Evolutionary conservation across 2,797 vertebrate species (phyloP), one percentile per base, ranked within the genome.

Genomic region (Rhodeus uyekii): DNA sequence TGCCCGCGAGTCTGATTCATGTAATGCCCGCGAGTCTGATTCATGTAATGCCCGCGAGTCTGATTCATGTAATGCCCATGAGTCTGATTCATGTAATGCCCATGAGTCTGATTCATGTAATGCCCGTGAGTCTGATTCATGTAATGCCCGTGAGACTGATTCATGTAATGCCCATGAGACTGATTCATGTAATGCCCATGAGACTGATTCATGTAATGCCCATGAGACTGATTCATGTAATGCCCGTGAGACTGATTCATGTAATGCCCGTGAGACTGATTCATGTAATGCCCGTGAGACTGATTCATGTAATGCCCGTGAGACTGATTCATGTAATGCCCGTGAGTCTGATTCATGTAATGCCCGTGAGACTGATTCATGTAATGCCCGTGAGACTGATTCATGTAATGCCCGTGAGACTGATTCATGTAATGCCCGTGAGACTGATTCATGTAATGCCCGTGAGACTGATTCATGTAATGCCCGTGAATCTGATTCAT

Each of bases 171-270:
- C n/a, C 24, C 53, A 55, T 55, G 9, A 10, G 0, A 55, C 1
- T 5, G n/a, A 55, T 55, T 24, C 0, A 55, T 10, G 3, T n/a
- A 24, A 55, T n/a, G 0, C 1, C 12, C 53, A 55, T 55, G 9
- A 13, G 0, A 24, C n/a, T 0, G 18, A 3, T 19, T 48, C 2
- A 48, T 48, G 18, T 48, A 19, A 48, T 48, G 0, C 2, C 2
- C 10, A 58, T 24, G 8, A 27, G 0, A 27, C 6, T 2, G 16
- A 48, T 48, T 19, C 0, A 13, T 24, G 9, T 10, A 13, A 48
- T 48, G 1, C 16, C 24, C n/a, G 27, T 24, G 1, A 13, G 0
- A 58, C n/a, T 2, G 53, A 27, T 12, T 58, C 1, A 12, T 58
- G 1, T 58, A n/a, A 58, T 53, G 0, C 22, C 5, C 22, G 12